Evolutionary conservation across 1,140 invertebrate genomes (phyloP).

Genomic region (Anagrus nilaparvatae): DNA sequence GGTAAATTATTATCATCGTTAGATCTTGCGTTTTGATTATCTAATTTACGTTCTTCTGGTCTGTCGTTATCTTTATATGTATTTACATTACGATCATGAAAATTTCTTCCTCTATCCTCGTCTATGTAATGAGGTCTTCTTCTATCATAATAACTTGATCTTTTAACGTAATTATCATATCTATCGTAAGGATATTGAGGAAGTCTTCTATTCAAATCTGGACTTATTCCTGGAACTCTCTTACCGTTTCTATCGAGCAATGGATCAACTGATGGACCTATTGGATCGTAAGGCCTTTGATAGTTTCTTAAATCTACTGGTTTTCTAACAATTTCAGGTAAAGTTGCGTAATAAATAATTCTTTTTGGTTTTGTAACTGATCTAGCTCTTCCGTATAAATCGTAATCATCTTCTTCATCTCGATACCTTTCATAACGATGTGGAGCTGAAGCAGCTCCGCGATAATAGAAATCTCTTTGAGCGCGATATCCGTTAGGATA

Average conservation of each 20-base stretch:
- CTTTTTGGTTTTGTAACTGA: conserved; percentile 31
- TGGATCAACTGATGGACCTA: conserved; percentile 8
- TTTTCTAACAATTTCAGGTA: conserved; percentile 40
- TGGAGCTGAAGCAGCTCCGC: conserved; percentile 13
- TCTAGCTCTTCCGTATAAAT: conserved; percentile 27
- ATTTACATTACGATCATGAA: conserved; percentile 17
- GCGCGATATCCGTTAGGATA: conserved; percentile 30
- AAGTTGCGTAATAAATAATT: conserved; percentile 42
- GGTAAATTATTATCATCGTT: conserved; percentile 26
- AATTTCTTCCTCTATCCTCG: conserved; percentile 7
- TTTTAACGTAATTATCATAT: conserved; percentile 20
- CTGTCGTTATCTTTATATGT: conserved; percentile 24
- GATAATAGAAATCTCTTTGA: conserved; percentile 20
- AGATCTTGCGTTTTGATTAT: conserved; percentile 19
- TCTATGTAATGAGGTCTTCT: conserved; percentile 9
- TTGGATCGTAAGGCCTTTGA: conserved; percentile 21
- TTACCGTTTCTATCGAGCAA: conserved; percentile 2
- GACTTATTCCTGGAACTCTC: neutral
- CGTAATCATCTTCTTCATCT: conserved; percentile 28
- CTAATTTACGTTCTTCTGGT: conserved; percentile 23
- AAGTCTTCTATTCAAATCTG: conserved; percentile 7
- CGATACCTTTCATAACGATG: conserved; percentile 31
- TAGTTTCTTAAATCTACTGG: conserved; percentile 33
- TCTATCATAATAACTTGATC: conserved; percentile 23
- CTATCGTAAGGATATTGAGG: conserved; percentile 16